phyloP scores from a whole-genome alignment of 1,140 invertebrate genomes.

The Drosophila arizonae region DNA sequence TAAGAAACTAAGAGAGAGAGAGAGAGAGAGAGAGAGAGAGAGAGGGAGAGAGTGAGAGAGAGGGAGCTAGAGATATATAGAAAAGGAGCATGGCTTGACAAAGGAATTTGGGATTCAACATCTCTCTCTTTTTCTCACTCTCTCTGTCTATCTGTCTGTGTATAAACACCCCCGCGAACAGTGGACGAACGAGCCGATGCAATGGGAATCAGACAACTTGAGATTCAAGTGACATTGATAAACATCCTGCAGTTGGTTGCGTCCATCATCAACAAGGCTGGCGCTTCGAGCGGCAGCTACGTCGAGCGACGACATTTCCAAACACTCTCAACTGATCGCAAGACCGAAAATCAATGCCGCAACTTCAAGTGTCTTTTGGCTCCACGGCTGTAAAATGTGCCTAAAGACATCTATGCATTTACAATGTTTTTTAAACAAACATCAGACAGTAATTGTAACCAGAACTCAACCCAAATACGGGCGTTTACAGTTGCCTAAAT shows the following conservation, averaged over 20 bases:
- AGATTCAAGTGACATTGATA: conserved; percentile 72
- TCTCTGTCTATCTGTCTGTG: not conserved
- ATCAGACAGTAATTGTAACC: not conserved
- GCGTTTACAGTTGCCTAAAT: not conserved
- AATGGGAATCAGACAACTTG: conserved; percentile 51
- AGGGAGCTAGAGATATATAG: not conserved
- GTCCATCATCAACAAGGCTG: conserved; percentile 58
- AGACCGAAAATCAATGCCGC: conserved; percentile 14
- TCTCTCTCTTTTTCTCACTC: not conserved
- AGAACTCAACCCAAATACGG: not conserved
- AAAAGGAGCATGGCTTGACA: not conserved
- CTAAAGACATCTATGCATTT: not conserved
- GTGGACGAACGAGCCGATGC: conserved; percentile 31
- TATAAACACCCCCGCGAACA: conserved; percentile 51
- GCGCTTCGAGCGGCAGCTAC: conserved; percentile 32
- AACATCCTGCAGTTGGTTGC: conserved; percentile 73
- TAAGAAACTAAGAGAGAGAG: conserved; percentile 2
- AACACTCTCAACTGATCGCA: conserved; percentile 7
- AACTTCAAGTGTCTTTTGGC: conserved; percentile 63
- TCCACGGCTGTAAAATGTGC: not conserved
- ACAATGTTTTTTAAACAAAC: not conserved
- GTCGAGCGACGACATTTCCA: not conserved
- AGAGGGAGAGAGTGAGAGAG: not conserved
- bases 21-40: conserved; percentile 2
- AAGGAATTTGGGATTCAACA: conserved; percentile 14